phyloP scores from a whole-genome alignment of 2,797 vertebrate genomes.

The Psittacula derbiana region DNA sequence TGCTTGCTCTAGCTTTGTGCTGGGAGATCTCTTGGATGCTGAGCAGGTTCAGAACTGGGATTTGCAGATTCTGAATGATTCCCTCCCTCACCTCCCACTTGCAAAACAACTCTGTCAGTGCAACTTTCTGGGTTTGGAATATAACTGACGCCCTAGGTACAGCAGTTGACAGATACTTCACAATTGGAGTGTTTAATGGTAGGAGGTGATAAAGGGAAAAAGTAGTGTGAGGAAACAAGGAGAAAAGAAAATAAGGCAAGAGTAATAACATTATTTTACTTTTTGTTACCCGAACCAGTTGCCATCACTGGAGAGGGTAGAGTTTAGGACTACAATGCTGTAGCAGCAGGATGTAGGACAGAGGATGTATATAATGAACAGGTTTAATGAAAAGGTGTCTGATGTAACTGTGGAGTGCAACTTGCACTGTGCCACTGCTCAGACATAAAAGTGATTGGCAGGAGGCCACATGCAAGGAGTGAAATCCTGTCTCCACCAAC shows the following conservation, averaged over 20 bases:
- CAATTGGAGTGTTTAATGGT: background rate
- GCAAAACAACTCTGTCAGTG: background rate
- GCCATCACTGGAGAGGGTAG: background rate
- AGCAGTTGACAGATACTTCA: background rate
- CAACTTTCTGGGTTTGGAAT: background rate
- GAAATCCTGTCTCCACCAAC: background rate
- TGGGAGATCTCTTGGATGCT: background rate
- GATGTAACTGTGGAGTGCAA: background rate
- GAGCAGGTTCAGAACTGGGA: background rate
- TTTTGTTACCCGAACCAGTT: background rate
- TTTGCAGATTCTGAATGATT: background rate
- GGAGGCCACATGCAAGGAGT: background rate
- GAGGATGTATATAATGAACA: background rate
- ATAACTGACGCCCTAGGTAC: background rate
- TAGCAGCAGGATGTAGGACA: background rate
- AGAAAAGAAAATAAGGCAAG: background rate
- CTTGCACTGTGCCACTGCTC: background rate
- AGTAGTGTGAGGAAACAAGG: background rate
- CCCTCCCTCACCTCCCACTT: background rate
- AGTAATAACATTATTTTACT: background rate
- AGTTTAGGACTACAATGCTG: background rate
- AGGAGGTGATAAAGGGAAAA: background rate
- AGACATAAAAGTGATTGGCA: slow-evolving; percentile 9
- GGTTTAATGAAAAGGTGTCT: background rate
- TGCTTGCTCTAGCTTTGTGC: background rate